Evolutionary conservation across 2,888 invertebrate genomes (phyloP).

Genomic region (Acrobasis suavella): DNA sequence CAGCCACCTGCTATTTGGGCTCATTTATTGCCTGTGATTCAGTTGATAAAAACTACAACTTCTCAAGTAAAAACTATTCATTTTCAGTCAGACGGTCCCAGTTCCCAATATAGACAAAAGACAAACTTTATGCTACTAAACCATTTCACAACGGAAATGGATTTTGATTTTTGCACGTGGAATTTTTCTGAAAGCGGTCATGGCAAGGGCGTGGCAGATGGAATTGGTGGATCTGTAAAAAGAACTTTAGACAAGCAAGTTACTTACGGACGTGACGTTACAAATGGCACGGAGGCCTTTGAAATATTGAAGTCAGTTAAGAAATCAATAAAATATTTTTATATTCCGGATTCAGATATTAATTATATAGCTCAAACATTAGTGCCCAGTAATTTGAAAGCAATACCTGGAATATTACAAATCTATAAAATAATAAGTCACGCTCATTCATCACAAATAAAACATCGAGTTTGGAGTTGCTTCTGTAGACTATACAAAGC

Average conservation of each 20-base stretch:
- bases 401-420: too few relatives aligned
- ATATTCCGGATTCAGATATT: too few relatives aligned
- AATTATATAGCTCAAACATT: too few relatives aligned
- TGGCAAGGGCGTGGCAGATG: slow-evolving; percentile 24
- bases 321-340: too few relatives aligned
- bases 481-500: too few relatives aligned
- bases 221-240: slow-evolving; percentile 20
- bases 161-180: neutral
- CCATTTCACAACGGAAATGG: too few relatives aligned
- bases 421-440: too few relatives aligned
- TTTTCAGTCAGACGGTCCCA: slow-evolving; percentile 19
- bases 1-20: slow-evolving; percentile 22
- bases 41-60: neutral
- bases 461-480: too few relatives aligned
- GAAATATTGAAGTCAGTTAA: too few relatives aligned
- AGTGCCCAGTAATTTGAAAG: too few relatives aligned
- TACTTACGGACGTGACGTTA: slow-evolving; percentile 7
- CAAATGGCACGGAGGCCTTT: too few relatives aligned
- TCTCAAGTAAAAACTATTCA: slow-evolving; percentile 5
- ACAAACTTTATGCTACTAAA: slow-evolving; percentile 17
- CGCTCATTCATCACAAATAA: too few relatives aligned
- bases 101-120: slow-evolving; percentile 19
- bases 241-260: slow-evolving; percentile 16
- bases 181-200: slow-evolving; percentile 21
- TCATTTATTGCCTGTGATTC: slow-evolving; percentile 15